Evolutionary conservation across 92 coral and sea anemone genomes (phyloP).

Genomic region (Chrysogorgia sp.): DNA sequence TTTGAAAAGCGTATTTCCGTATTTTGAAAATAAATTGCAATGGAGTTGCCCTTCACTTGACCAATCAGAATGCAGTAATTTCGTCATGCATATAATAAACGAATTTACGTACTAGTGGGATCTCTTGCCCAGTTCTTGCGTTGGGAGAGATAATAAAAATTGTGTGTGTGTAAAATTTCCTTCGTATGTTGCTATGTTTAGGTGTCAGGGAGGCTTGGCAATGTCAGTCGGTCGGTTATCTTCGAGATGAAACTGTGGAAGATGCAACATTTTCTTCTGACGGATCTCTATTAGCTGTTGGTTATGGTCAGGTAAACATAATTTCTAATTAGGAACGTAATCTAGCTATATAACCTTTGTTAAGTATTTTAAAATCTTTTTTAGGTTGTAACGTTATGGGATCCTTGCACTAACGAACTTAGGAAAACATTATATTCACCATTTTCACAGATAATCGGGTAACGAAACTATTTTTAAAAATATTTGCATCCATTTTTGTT

Average conservation of each 20-base stretch:
- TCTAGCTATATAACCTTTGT: background rate
- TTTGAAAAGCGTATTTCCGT: too few relatives aligned
- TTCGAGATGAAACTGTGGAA: slow-evolving; percentile 72
- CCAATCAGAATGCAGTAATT: too few relatives aligned
- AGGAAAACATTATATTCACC: slow-evolving; percentile 75
- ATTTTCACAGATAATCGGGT: slow-evolving; percentile 75
- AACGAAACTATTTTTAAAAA: background rate
- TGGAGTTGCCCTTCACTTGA: too few relatives aligned
- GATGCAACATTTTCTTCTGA: slow-evolving; percentile 90
- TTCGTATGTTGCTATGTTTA: background rate
- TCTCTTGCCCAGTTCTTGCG: too few relatives aligned
- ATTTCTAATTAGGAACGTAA: background rate
- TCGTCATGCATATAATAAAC: too few relatives aligned
- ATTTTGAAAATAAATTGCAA: too few relatives aligned
- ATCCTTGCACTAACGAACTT: slow-evolving; percentile 78
- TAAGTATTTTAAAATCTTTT: background rate
- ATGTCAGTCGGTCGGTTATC: slow-evolving; percentile 94
- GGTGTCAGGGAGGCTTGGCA: slow-evolving; percentile 72
- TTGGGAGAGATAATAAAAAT: too few relatives aligned
- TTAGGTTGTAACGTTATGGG: slow-evolving; percentile 87
- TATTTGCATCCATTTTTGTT: background rate
- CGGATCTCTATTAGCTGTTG: slow-evolving; percentile 86
- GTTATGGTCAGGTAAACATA: slow-evolving; percentile 71
- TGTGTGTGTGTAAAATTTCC: too few relatives aligned
- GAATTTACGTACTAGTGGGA: too few relatives aligned